A percentile compares a stretch with the other conserved stretches of the same genome.
Evolutionary conservation across 53 echinoderm and acorn worm species (phyloP).

Genomic region (Temnopleurus reevesii): DNA sequence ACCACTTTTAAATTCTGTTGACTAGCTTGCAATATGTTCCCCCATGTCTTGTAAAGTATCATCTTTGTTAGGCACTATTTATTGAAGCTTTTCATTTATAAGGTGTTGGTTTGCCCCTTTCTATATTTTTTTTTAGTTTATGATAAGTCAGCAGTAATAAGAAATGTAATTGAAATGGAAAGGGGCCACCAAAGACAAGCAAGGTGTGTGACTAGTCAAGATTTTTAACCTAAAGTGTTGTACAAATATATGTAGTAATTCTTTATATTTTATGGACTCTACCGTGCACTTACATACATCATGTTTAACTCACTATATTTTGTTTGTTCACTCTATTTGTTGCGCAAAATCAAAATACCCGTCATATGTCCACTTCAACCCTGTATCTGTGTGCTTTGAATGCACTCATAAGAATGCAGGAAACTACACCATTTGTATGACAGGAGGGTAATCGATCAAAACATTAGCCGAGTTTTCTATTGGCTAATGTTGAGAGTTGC

Average conservation of each 20-base stretch:
- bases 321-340: too few relatives aligned
- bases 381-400: too few relatives aligned
- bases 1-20: slow-evolving; percentile 8
- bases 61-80: slow-evolving; percentile 18
- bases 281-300: not conserved
- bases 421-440: too few relatives aligned
- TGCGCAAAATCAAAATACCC: too few relatives aligned
- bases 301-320: not conserved
- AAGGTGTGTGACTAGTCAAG: slow-evolving; percentile 18
- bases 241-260: not conserved
- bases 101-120: slow-evolving; percentile 1
- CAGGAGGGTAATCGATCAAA: too few relatives aligned
- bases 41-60: not conserved
- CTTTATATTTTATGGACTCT: not conserved
- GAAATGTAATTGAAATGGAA: not conserved
- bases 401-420: too few relatives aligned
- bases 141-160: not conserved
- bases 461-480: too few relatives aligned
- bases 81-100: slow-evolving; percentile 12
- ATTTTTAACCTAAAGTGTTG: not conserved
- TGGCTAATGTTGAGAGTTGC: too few relatives aligned
- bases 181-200: slow-evolving; percentile 25
- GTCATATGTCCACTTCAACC: too few relatives aligned
- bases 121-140: not conserved
- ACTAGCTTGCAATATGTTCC: slow-evolving; percentile 35